Base-by-base conservation (phyloP, 1,140 invertebrate genomes). In the Hirudo medicinalis region DNA sequence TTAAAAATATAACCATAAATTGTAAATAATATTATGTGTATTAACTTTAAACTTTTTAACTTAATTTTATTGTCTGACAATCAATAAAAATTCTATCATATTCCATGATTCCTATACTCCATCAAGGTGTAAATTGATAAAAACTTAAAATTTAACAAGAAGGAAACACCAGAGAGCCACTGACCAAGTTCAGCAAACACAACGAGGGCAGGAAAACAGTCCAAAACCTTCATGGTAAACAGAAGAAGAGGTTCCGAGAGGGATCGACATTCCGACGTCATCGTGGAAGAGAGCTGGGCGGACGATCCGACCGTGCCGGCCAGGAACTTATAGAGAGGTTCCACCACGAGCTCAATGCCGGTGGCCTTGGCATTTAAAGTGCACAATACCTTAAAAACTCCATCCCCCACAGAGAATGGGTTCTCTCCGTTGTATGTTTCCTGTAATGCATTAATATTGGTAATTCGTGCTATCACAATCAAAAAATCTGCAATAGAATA, bases 331-430 rank as follows among this genome's bases (percentile, higher is more conserved):
- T 89, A 86, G 40, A 92, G 82, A 0, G 89, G 88, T 75, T 87
- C 85, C 60, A 92, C 85, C 76, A 92, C 86, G 22, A 89, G 82
- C 36, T 85, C 85, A 15, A 88, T 87, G 77, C 87, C 86, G 19
- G 89, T 87, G 3, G 89, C 86, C 76, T 88, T 87, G 53, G 86
- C 83, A 17, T 87, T 87, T 17, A 93, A 81, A 0, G 87, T 88
- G 0, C 87, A 85, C 20, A 94, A 84, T 68, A 94, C 85, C 79
- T 90, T 88, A 75, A 91, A 92, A 2, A 92, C 87, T 13, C 89
- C 89, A 78, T 93, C 91, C 2, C 89, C 87, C 57, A 92, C 87
- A 0, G 89, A 90, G 22, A 87, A 80, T 0, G 87, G 85, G 73
- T 89, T 87, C 4, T 83, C 83, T 4, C 73, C 74, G 27, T 76